Base-by-base conservation (phyloP, 2,113 vertebrate genomes). In the Brachionichthys hirsutus region DNA sequence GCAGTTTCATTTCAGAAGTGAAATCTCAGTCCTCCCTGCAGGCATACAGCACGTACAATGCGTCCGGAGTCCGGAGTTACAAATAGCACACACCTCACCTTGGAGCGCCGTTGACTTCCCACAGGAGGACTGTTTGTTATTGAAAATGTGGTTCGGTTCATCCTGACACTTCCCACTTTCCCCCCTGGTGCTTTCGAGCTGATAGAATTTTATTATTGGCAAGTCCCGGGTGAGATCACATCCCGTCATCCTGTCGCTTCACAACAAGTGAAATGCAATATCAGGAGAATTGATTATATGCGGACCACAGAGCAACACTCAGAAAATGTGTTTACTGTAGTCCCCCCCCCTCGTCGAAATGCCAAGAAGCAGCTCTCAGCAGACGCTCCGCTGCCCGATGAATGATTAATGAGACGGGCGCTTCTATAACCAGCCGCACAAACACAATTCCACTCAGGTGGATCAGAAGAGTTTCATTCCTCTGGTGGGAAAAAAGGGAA, bases 381-480 rank as follows among this genome's bases (percentile, higher is more conserved):
- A 76, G 77, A 75, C 34, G 19, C 78, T 67, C 15, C 24, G 61
- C 63, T 53, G 73, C 46, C 68, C 30, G n/a, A 80, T 85, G 76
- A 84, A 85, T 85, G 73, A 85, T 87, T 70, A 80, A 87, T 78
- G 78, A 82, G 75, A 60, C 67, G 34, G 70, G 72, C 55, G 70
- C 64, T 30, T 75, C 67, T 67, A 65, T 61, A 74, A 61, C 77
- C 43, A 49, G 59, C 54, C 69, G 45, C 70, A 64, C 70, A 79
- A 71, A 81, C 76, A 73, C 0, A 67, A 54, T 46, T 70, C 47
- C 48, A 54, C 47, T 38, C 73, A 75, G 80, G 65, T 82, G 60
- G 41, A 67, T 64, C 55, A 50, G 73, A 54, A 15, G 38, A 2
- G 10, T 51, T 54, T 72, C 74, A 47, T 11, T 56, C 12, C 45